Conservation (phyloP, 2,888 invertebrate species). For the Drosophila percnosoma region DNA sequence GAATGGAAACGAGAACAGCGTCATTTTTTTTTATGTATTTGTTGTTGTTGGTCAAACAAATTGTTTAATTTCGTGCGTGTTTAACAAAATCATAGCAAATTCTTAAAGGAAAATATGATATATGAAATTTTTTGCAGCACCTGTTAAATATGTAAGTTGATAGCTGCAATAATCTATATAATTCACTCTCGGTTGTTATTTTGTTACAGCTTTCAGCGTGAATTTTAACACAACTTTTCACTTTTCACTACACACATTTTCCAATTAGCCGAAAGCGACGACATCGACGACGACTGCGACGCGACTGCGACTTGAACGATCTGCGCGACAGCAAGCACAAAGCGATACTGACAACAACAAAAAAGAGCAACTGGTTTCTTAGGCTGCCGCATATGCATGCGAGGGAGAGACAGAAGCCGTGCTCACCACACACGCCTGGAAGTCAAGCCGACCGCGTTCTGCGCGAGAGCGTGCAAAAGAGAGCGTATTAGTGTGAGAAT, state of each 20-base stretch:
- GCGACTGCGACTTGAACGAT: conserved; percentile 47
- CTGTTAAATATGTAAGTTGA: conserved; percentile 37
- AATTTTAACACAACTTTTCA: conserved; percentile 62
- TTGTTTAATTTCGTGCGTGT: conserved; percentile 62
- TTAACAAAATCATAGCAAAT: conserved; percentile 62
- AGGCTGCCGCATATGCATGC: conserved; percentile 12
- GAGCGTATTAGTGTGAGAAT: conserved; percentile 12
- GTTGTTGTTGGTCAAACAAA: conserved; percentile 37
- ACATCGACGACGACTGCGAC: conserved; percentile 12
- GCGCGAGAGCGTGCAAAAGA: conserved; percentile 15
- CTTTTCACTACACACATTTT: conserved; percentile 63
- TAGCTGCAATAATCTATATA: neutral
- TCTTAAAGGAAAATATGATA: conserved; percentile 30
- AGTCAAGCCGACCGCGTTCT: conserved; percentile 29
- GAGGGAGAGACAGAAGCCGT: conserved; percentile 19
- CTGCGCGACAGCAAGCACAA: conserved; percentile 64
- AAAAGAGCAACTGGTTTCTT: conserved; percentile 71
- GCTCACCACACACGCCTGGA: conserved; percentile 41
- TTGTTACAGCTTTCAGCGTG: conserved; percentile 11
- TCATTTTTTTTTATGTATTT: conserved; percentile 34
- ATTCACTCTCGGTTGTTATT: conserved; percentile 14
- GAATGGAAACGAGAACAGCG: conserved; percentile 34
- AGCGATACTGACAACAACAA: conserved; percentile 71
- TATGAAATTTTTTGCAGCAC: conserved; percentile 35
- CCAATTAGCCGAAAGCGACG: conserved; percentile 46